These are phyloP conservation scores for Passer montanus DNA, from an alignment of 2,113 vertebrate genomes.

Conservation along the genomic window DNA sequence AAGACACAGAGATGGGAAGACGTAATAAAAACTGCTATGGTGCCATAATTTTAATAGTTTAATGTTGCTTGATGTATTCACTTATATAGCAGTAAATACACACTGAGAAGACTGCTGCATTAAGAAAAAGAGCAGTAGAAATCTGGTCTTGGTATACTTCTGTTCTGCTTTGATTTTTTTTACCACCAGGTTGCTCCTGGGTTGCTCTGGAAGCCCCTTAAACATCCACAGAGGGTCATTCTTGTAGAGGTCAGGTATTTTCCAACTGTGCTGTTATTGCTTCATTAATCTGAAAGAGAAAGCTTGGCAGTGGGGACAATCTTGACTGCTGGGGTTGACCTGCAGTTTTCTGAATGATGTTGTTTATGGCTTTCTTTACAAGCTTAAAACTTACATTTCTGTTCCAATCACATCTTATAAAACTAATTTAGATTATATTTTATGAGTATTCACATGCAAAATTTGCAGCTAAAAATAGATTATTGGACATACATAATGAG, in stretches of 20 bases:
- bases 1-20: background rate
- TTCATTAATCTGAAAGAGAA: background rate
- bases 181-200: background rate
- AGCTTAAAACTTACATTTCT: background rate
- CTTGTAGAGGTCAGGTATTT: background rate
- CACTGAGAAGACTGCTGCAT: background rate
- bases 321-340: background rate
- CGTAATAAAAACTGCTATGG: background rate
- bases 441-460: background rate
- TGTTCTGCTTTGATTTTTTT: background rate
- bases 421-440: background rate
- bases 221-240: background rate
- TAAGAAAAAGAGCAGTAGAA: background rate
- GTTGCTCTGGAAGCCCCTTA: background rate
- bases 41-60: background rate
- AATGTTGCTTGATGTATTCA: background rate
- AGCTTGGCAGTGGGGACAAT: background rate
- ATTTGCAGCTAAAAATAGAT: background rate
- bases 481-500: background rate
- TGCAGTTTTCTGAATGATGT: background rate
- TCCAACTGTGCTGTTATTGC: background rate
- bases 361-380: background rate
- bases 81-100: background rate
- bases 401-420: background rate
- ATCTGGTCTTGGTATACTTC: background rate